Evolutionary conservation across 2,888 invertebrate species (phyloP).

Genomic region (Drosophila multiciliata): DNA sequence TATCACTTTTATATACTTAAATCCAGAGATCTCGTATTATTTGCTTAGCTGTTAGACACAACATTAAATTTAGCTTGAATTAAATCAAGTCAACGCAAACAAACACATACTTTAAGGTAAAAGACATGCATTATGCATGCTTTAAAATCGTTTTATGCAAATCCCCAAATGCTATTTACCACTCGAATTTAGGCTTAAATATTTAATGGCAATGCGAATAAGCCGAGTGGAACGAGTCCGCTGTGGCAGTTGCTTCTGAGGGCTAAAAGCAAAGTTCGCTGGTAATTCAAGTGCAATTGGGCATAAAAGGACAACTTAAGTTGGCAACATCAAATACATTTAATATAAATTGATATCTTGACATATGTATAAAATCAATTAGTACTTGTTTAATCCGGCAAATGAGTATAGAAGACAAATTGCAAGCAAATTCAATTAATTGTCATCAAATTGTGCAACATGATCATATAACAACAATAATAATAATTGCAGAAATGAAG

Average conservation of each 20-base stretch:
- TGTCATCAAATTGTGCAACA: conserved; percentile 7
- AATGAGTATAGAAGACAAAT: not conserved
- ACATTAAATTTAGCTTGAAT: conserved; percentile 12
- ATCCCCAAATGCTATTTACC: conserved; percentile 71
- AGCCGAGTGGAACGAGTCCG: not conserved
- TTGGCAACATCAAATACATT: conserved; percentile 8
- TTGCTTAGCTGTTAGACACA: conserved; percentile 23
- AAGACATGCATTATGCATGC: conserved; percentile 63
- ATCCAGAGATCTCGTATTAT: not conserved
- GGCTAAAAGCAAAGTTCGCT: conserved; percentile 18
- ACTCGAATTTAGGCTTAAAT: conserved; percentile 62
- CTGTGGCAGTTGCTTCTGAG: not conserved
- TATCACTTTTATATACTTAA: conserved; percentile 29
- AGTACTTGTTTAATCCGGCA: not conserved
- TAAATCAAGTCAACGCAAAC: conserved; percentile 10
- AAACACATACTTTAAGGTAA: not conserved
- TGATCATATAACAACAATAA: not conserved
- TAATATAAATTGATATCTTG: conserved; percentile 5
- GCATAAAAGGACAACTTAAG: conserved; percentile 2
- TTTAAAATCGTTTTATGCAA: conserved; percentile 61
- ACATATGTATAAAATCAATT: not conserved
- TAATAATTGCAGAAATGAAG: not conserved
- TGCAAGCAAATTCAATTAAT: not conserved
- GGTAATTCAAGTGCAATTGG: conserved; percentile 31
- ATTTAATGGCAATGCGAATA: conserved; percentile 39